Conservation (phyloP, 2,888 invertebrate genomes). For the Hypsopygia costalis region DNA sequence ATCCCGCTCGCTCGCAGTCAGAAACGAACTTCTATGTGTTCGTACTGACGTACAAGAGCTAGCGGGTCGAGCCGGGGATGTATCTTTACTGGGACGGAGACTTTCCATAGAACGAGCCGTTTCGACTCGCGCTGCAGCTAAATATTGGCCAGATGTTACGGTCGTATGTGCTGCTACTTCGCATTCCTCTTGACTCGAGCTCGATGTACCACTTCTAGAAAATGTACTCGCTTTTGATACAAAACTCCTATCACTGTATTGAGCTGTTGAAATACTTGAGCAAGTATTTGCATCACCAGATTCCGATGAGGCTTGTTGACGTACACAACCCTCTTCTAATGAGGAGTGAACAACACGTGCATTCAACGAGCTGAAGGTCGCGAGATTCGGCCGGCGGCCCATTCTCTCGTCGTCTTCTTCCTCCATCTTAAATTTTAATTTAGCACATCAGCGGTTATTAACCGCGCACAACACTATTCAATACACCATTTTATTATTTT, state of each 20-base stretch:
- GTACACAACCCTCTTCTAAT: constrained; percentile 55
- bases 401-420: constrained; percentile 71
- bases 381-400: constrained; percentile 54
- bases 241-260: constrained; percentile 71
- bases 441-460: constrained; percentile 38
- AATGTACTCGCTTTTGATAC: constrained; percentile 77
- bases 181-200: constrained; percentile 86
- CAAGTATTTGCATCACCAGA: constrained; percentile 77
- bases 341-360: constrained; percentile 61
- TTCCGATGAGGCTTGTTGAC: constrained; percentile 77
- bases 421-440: constrained; percentile 53
- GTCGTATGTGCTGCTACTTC: constrained; percentile 73
- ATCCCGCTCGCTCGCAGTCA: constrained; percentile 84
- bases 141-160: constrained; percentile 72
- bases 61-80: constrained; percentile 77
- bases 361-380: constrained; percentile 56
- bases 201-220: constrained; percentile 82
- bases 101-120: constrained; percentile 87
- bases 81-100: constrained; percentile 80
- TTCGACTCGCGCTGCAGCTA: constrained; percentile 78
- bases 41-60: constrained; percentile 72
- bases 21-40: constrained; percentile 81
- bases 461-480: constrained; percentile 54
- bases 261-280: constrained; percentile 67
- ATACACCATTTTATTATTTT: constrained; percentile 56